Evolutionary conservation across 2,888 invertebrate species (phyloP).

Genomic region (Allophyes oxyacanthae): DNA sequence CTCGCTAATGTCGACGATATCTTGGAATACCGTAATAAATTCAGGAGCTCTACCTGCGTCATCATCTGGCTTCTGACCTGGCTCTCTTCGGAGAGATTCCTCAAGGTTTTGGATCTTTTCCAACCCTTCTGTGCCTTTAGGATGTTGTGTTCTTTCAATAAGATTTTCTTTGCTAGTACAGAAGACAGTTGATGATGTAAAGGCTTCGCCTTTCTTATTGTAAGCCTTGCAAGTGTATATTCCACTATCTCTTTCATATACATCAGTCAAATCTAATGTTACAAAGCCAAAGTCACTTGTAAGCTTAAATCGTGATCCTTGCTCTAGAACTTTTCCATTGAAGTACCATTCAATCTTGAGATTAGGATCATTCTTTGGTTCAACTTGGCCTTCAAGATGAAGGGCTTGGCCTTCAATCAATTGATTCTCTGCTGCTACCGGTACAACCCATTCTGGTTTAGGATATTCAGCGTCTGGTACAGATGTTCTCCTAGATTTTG

Average conservation of each 20-base stretch:
- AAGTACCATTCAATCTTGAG: conserved; percentile 98
- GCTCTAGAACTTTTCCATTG: conserved; percentile 96
- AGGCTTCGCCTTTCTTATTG: conserved; percentile 96
- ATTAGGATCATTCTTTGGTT: conserved; percentile 97
- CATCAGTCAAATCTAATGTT: conserved; percentile 96
- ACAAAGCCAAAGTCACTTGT: conserved; percentile 99
- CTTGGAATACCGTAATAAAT: conserved; percentile 96
- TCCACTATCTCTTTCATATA: conserved; percentile 97
- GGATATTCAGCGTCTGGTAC: conserved; percentile 94
- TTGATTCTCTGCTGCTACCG: conserved; percentile 94
- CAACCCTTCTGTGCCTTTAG: conserved; percentile 97
- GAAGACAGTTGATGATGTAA: conserved; percentile 96
- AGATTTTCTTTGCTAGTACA: conserved; percentile 95
- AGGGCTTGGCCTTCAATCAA: conserved; percentile 95
- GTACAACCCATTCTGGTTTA: conserved; percentile 96
- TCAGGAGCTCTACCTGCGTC: conserved; percentile 96
- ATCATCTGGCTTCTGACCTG: conserved; percentile 91
- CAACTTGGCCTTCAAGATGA: conserved; percentile 98
- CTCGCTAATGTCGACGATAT: conserved; percentile 95
- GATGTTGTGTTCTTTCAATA: conserved; percentile 97
- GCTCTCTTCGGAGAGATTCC: conserved; percentile 94
- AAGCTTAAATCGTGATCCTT: conserved; percentile 97
- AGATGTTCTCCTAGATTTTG: conserved; percentile 91
- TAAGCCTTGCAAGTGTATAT: conserved; percentile 97
- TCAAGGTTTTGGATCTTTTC: conserved; percentile 97